Evolutionary conservation across 2,113 vertebrate species (phyloP).

Genomic region (Aleadryas rufinucha): DNA sequence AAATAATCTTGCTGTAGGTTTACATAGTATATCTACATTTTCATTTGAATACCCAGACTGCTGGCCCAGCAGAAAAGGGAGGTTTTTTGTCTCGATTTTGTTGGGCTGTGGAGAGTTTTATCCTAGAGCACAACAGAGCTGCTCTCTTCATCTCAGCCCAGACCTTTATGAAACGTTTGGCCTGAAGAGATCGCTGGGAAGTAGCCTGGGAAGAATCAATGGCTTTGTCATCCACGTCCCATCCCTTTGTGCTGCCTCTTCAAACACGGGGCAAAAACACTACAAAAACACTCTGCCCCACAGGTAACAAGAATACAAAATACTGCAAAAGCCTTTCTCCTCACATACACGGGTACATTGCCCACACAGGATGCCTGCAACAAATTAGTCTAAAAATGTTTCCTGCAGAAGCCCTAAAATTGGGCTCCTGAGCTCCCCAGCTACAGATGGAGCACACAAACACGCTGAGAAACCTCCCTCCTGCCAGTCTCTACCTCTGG

Average conservation of each 20-base stretch:
- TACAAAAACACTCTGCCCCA: not conserved
- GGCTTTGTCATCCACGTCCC: constrained; percentile 7
- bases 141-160: constrained; percentile 5
- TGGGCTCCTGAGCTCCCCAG: constrained; percentile 33
- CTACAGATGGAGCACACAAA: constrained; percentile 30
- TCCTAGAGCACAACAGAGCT: not conserved
- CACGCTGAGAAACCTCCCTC: constrained; percentile 50
- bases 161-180: not conserved
- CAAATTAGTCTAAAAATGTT: constrained; percentile 14
- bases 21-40: constrained; percentile 54
- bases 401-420: constrained; percentile 1
- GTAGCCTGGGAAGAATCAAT: constrained; percentile 4
- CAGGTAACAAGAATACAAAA: not conserved
- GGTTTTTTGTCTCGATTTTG: not conserved
- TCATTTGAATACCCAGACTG: constrained; percentile 6
- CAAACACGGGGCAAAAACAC: not conserved
- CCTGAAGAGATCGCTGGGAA: constrained; percentile 16
- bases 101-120: not conserved
- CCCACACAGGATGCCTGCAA: constrained; percentile 33
- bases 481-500: constrained; percentile 1
- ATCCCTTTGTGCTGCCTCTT: not conserved
- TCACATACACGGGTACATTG: not conserved
- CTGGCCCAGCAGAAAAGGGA: constrained; percentile 27
- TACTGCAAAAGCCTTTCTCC: constrained; percentile 3
- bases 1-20: constrained; percentile 48